Percentiles rank a stretch among this genome's conserved stretches.
Evolutionary conservation across 2,113 vertebrate genomes (phyloP).

Genomic region (Mormyrus lacerda): DNA sequence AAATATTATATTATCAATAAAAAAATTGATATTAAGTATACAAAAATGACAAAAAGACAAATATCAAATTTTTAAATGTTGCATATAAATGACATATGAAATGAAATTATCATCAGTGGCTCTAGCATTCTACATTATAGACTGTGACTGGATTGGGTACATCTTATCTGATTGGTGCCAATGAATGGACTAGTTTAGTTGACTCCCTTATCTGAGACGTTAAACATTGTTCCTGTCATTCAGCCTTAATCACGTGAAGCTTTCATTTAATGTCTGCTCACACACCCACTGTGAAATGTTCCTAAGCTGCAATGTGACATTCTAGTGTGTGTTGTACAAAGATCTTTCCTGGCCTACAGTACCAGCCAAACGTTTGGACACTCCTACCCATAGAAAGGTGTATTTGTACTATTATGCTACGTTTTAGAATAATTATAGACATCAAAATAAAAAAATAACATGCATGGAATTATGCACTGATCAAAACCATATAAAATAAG

Average conservation of each 20-base stretch:
- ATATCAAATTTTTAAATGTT: too few species aligned
- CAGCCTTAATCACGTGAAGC: background rate
- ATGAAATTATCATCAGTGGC: too few species aligned
- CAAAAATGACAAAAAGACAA: too few species aligned
- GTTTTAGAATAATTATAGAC: background rate
- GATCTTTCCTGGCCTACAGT: background rate
- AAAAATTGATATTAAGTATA: too few species aligned
- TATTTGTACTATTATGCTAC: background rate
- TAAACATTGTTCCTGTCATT: background rate
- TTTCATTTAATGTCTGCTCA: background rate
- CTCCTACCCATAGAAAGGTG: background rate
- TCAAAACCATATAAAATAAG: background rate
- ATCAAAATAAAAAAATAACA: background rate
- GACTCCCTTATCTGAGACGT: background rate
- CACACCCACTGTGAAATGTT: background rate
- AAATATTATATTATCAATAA: too few species aligned
- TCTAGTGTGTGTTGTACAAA: background rate
- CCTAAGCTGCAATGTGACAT: background rate
- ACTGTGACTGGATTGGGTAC: background rate
- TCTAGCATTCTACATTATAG: background rate
- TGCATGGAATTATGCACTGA: background rate
- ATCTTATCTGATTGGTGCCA: background rate
- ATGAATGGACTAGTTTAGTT: background rate
- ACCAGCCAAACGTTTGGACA: background rate
- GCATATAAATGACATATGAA: too few species aligned